phyloP scores from a whole-genome alignment of 1,140 invertebrate genomes.

The Cardiocondyla obscurior region DNA sequence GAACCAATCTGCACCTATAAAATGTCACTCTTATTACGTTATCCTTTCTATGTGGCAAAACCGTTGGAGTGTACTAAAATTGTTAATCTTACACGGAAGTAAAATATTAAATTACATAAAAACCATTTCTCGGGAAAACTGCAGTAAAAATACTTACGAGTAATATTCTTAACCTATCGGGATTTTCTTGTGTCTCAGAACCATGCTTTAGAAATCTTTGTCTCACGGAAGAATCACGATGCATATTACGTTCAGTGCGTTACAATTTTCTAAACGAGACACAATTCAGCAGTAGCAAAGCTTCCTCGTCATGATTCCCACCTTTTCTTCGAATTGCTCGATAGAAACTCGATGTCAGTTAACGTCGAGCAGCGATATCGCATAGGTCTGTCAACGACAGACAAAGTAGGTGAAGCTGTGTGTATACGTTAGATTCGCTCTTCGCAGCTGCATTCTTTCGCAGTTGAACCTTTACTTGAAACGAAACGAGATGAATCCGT shows the following conservation, averaged over 20 bases:
- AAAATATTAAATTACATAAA: neutral
- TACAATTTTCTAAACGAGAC: neutral
- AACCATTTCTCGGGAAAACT: neutral
- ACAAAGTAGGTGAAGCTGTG: no score
- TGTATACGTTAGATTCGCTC: neutral
- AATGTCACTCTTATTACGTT: neutral
- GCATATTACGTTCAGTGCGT: neutral
- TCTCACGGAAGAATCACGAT: neutral
- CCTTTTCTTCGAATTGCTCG: neutral
- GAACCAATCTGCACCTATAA: neutral
- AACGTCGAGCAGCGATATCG: neutral
- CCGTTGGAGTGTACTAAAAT: neutral
- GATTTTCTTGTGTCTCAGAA: neutral
- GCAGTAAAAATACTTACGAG: neutral
- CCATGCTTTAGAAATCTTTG: neutral
- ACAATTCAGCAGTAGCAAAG: neutral
- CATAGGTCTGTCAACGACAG: no score
- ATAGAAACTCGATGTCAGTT: conserved; percentile 23
- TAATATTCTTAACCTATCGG: conserved; percentile 49
- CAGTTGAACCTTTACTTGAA: neutral
- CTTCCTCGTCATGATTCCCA: neutral
- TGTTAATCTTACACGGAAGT: neutral
- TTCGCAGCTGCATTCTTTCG: neutral
- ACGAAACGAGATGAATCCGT: neutral
- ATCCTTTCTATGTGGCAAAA: neutral